Base-by-base conservation (phyloP, 2,113 vertebrate genomes). In the Lophotis ruficrista region DNA sequence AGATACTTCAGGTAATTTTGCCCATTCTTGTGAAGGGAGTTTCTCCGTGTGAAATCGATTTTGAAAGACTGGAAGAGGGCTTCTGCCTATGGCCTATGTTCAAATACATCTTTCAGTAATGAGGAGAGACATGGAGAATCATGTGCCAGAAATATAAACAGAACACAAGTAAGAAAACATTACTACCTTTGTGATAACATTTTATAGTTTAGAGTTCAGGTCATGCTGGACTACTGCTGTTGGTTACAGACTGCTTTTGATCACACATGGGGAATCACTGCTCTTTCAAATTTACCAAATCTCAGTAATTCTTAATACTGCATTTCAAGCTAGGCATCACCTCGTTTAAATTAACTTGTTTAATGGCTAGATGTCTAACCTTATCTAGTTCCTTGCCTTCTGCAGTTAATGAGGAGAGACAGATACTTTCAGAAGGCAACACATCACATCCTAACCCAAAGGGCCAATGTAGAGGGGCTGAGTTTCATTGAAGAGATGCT, bases 401-500 rank as follows among this genome's bases (percentile, higher is more conserved):
- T 50, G 12, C 28, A 51, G 5, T 71, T 75, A 62, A 58, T 18
- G 7, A 18, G 9, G 12, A 62, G 24, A 57, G 5, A 66, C 5
- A 69, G 35, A 64, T 9, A 47, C 8, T 70, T 75, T 24, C 19
- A 72, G 58, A 62, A 50, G 15, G 11, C 2, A 37, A 45, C 28
- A 47, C 47, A 45, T 33, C 35, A 35, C 23, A 69, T 43, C 21
- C 35, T 81, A 51, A 61, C 8, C 2, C 8, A 61, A 14, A 5
- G 8, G 2, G 4, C 2, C 45, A 66, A 24, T 3, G 31, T 7
- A 57, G 25, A 47, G 47, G 3, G 20, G 2, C 4, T 61, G 12
- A 79, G 5, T 50, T 70, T 41, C 13, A 41, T 58, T 66, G 21
- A 66, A 28, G 51, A 68, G 13, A 14, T 76, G 5, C 1, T 20